Percentiles rank a stretch among this genome's conserved stretches.
phyloP scores from a whole-genome alignment of 1,140 invertebrate species.

The Conus ventricosus region DNA sequence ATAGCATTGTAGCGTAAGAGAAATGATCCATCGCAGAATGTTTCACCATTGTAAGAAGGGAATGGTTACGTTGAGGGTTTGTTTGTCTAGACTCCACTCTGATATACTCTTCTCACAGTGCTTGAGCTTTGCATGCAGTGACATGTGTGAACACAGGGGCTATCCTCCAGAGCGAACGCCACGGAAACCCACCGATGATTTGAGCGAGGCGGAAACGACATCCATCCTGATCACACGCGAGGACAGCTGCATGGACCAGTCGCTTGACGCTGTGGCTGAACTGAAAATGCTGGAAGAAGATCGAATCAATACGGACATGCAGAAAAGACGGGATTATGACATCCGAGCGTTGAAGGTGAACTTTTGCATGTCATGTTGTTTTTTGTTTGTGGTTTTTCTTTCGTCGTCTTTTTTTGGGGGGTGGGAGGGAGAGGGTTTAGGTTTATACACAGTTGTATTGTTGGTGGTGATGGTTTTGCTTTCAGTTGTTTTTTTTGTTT shows the following conservation, averaged over 20 bases:
- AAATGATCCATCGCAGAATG: too few species aligned
- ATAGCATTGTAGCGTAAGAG: too few species aligned
- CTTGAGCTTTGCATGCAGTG: neutral
- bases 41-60: too few species aligned
- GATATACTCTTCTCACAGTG: too few species aligned
- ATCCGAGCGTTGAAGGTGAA: neutral
- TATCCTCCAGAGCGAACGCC: slow-evolving; percentile 62
- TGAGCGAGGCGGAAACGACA: slow-evolving; percentile 52
- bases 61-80: too few species aligned
- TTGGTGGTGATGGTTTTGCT: too few species aligned
- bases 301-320: neutral
- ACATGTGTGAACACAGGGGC: slow-evolving; percentile 47
- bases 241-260: slow-evolving; percentile 40
- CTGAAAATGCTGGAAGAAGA: slow-evolving; percentile 55
- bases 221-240: slow-evolving; percentile 51
- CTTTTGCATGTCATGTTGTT: neutral
- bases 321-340: neutral
- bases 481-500: too few species aligned
- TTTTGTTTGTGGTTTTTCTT: too few species aligned
- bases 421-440: slow-evolving; percentile 55
- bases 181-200: slow-evolving; percentile 54
- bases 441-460: slow-evolving; percentile 22
- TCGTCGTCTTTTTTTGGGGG: too few species aligned
- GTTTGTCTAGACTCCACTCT: too few species aligned
- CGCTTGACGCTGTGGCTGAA: slow-evolving; percentile 52